phyloP scores from a whole-genome alignment of 2,888 invertebrate genomes.

The Limnephilus lunatus region DNA sequence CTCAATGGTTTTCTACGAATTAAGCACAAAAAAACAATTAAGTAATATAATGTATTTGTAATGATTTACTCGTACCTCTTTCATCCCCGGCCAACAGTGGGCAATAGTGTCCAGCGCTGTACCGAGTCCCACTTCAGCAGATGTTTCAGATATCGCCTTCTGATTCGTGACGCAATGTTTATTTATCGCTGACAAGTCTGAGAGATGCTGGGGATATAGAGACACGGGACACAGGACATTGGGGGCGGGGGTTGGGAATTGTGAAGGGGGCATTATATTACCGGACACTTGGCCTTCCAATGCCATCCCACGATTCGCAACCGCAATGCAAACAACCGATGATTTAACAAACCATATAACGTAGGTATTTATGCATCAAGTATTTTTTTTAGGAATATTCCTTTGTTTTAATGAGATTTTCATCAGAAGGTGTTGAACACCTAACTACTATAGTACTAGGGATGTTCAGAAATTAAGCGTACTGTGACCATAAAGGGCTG shows the following conservation, averaged over 20 bases:
- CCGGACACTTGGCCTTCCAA: not conserved
- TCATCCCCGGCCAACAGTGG: not conserved
- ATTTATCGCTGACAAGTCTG: not conserved
- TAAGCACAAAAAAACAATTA: too few species aligned
- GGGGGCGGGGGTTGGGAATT: not conserved
- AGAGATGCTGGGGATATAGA: not conserved
- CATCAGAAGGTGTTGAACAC: too few species aligned
- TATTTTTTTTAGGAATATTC: too few species aligned
- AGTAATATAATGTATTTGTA: too few species aligned
- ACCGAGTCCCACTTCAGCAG: not conserved
- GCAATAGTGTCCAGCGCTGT: not conserved
- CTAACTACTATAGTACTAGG: too few species aligned
- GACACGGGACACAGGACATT: not conserved
- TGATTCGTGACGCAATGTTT: slow-evolving; percentile 14
- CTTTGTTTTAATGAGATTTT: too few species aligned
- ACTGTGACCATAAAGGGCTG: too few species aligned
- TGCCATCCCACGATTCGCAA: not conserved
- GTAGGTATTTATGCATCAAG: too few species aligned
- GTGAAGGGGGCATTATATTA: not conserved
- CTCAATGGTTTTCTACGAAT: too few species aligned
- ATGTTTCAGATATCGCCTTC: slow-evolving; percentile 5
- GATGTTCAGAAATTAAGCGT: too few species aligned
- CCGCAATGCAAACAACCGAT: not conserved
- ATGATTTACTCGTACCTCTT: not conserved
- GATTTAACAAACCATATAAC: not conserved